These are phyloP conservation scores for Pachycephus smyrnensis DNA, from an alignment of 2,888 invertebrate species.

Conservation along the genomic window DNA sequence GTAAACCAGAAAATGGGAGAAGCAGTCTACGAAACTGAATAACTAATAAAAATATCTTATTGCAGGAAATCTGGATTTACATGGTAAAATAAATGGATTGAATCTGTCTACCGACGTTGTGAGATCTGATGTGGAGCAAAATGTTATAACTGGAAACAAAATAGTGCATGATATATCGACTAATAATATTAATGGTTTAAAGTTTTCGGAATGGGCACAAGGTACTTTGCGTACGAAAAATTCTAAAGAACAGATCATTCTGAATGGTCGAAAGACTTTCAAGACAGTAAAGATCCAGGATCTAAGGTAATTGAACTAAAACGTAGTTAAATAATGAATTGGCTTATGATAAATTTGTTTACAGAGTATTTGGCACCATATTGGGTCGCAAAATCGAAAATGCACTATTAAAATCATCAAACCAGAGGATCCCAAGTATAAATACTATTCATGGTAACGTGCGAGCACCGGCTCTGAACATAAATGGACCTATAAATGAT, in stretches of 20 bases:
- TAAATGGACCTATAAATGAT: constrained; percentile 46
- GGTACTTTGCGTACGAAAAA: constrained; percentile 63
- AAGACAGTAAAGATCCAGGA: constrained; percentile 63
- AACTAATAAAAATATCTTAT: constrained; percentile 34
- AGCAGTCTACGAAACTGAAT: constrained; percentile 24
- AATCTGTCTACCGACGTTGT: constrained; percentile 70
- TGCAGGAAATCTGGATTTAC: constrained; percentile 56
- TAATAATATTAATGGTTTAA: constrained; percentile 65
- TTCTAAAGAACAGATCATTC: constrained; percentile 54
- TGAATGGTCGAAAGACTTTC: constrained; percentile 68
- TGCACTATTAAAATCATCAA: constrained; percentile 57
- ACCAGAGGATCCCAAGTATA: constrained; percentile 64
- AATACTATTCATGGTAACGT: constrained; percentile 53
- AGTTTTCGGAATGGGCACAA: constrained; percentile 67
- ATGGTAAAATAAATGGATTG: constrained; percentile 68
- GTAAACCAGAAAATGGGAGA: constrained; percentile 44
- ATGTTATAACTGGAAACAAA: constrained; percentile 68
- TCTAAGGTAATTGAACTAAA: constrained; percentile 55
- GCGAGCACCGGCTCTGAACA: constrained; percentile 32
- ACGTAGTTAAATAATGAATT: constrained; percentile 19
- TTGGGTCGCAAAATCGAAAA: constrained; percentile 56
- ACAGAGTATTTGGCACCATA: constrained; percentile 56
- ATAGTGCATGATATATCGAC: constrained; percentile 60
- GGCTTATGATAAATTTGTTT: constrained; percentile 45
- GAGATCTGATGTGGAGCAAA: constrained; percentile 61